phyloP scores from a whole-genome alignment of 2,888 invertebrate species.

The Auanema freiburgensis region DNA sequence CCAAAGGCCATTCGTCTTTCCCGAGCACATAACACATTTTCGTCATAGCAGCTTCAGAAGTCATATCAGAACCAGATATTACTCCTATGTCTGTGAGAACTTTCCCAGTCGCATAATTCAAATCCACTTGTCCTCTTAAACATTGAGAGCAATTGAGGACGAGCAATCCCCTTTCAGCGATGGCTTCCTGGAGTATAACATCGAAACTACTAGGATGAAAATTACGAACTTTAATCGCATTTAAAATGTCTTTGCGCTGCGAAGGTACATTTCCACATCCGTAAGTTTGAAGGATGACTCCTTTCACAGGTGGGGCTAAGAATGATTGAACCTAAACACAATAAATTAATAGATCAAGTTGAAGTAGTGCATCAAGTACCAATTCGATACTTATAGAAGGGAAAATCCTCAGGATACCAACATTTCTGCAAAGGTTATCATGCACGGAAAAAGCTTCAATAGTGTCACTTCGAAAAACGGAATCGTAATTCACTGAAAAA shows the following conservation, averaged over 20 bases:
- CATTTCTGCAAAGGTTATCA: conserved; percentile 78
- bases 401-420: conserved; percentile 83
- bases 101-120: conserved; percentile 83
- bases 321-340: conserved; percentile 67
- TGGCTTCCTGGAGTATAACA: conserved; percentile 41
- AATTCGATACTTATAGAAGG: conserved; percentile 85
- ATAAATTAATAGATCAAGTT: no score
- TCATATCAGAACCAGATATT: conserved; percentile 83
- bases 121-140: conserved; percentile 78
- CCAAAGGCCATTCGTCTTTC: conserved; percentile 70
- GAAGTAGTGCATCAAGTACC: conserved; percentile 60
- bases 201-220: not conserved
- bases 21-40: conserved; percentile 87
- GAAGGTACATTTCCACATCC: conserved; percentile 91
- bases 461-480: conserved; percentile 72
- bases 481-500: conserved; percentile 71
- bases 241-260: conserved; percentile 79
- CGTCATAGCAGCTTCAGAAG: conserved; percentile 87
- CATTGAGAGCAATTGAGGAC: conserved; percentile 92
- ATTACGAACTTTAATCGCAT: conserved; percentile 70
- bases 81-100: conserved; percentile 76
- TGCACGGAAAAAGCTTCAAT: conserved; percentile 72
- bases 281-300: conserved; percentile 87
- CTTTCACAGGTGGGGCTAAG: conserved; percentile 76
- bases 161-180: conserved; percentile 74